These are phyloP conservation scores for Coenobita brevimanus DNA, from an alignment of 1,140 invertebrate genomes.

Conservation along the genomic window DNA sequence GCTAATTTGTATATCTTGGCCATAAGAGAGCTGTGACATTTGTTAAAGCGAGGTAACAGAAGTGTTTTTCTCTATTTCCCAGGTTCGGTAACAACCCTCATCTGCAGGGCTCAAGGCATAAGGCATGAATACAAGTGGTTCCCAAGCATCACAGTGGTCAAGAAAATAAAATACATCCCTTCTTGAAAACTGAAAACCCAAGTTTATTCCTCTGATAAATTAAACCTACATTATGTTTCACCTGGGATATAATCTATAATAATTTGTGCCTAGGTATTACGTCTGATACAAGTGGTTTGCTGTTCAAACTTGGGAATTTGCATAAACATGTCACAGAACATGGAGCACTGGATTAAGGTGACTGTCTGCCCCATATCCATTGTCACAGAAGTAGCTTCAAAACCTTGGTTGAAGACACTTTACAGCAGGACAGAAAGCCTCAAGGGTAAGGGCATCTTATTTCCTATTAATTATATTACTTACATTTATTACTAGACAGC, in stretches of 20 bases:
- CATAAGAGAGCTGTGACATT: slow-evolving; percentile 49
- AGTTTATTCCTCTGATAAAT: background rate
- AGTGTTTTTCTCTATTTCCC: slow-evolving; percentile 27
- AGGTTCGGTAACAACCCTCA: background rate
- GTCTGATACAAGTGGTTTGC: slow-evolving; percentile 5
- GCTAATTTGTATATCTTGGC: slow-evolving; percentile 52
- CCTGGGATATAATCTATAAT: slow-evolving; percentile 9
- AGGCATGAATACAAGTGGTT: slow-evolving; percentile 1
- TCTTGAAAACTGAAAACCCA: slow-evolving; percentile 1
- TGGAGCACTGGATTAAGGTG: slow-evolving; percentile 9
- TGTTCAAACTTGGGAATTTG: slow-evolving; percentile 14
- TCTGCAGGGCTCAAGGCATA: background rate
- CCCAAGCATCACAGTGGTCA: slow-evolving; percentile 19
- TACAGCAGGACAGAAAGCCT: slow-evolving; percentile 61
- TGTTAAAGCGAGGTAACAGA: slow-evolving; percentile 42
- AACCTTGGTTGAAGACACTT: slow-evolving; percentile 48
- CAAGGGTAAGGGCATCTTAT: slow-evolving; percentile 57
- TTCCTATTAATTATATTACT: slow-evolving; percentile 31
- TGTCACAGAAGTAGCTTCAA: background rate
- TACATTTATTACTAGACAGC: slow-evolving; percentile 53
- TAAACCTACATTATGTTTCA: background rate
- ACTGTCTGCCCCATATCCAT: slow-evolving; percentile 13
- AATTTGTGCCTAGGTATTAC: slow-evolving; percentile 50
- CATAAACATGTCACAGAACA: slow-evolving; percentile 15
- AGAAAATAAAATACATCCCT: background rate